phyloP scores from a whole-genome alignment of 2,797 vertebrate species.

The Tolypeutes matacus region DNA sequence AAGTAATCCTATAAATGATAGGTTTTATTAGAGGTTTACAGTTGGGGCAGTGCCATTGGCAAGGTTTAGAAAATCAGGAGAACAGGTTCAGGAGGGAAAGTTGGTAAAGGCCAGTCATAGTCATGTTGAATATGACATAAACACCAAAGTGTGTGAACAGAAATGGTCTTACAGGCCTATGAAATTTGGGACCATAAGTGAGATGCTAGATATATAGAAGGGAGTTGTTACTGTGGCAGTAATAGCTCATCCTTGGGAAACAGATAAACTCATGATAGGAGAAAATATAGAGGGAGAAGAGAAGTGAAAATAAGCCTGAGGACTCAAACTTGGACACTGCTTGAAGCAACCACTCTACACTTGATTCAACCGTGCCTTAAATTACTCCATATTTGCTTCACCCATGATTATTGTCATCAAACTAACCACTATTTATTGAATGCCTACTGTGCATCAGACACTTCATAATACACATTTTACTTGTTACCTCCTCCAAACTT shows the following conservation, averaged over 20 bases:
- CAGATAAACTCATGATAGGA: conserved; percentile 21
- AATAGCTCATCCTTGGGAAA: conserved; percentile 20
- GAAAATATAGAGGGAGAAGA: conserved; percentile 6
- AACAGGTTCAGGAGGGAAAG: conserved; percentile 31
- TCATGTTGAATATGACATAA: conserved; percentile 18
- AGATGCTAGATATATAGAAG: conserved; percentile 27
- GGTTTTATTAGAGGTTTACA: conserved; percentile 45
- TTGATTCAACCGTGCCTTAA: conserved; percentile 16
- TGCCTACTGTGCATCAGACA: not conserved
- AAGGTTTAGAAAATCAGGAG: conserved; percentile 49
- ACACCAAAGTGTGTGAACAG: not conserved
- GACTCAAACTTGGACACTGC: conserved; percentile 33
- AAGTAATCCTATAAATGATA: conserved; percentile 48
- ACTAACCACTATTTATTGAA: conserved; percentile 33
- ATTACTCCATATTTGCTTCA: conserved; percentile 29
- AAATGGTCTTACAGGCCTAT: conserved; percentile 20
- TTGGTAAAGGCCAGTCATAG: conserved; percentile 24
- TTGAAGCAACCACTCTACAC: not conserved
- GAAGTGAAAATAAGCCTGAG: conserved; percentile 44
- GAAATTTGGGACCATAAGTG: conserved; percentile 40
- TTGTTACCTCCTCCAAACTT: conserved; percentile 25
- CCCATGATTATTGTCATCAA: conserved; percentile 8
- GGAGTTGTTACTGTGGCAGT: not conserved
- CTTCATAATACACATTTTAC: not conserved
- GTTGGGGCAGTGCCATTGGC: conserved; percentile 12